Evolutionary conservation across 1,140 invertebrate species (phyloP).

Genomic region (Achroia grisella): DNA sequence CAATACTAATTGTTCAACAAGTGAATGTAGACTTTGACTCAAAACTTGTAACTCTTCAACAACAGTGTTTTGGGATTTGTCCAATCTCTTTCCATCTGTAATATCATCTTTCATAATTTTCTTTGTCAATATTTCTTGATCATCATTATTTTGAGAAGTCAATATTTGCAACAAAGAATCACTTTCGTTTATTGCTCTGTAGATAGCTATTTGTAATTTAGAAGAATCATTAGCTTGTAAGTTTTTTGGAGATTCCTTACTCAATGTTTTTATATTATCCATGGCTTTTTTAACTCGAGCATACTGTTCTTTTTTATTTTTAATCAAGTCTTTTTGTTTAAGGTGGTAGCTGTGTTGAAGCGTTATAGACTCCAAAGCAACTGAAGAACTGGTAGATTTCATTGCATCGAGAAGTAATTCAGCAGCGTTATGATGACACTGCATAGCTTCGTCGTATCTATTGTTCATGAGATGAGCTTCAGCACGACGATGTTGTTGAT

Average conservation of each 20-base stretch:
- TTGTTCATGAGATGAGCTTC: constrained; percentile 75
- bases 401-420: constrained; percentile 74
- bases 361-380: constrained; percentile 75
- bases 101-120: constrained; percentile 36
- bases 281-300: constrained; percentile 74
- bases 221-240: constrained; percentile 50
- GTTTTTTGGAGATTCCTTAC: constrained; percentile 53
- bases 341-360: constrained; percentile 78
- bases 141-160: constrained; percentile 30
- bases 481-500: constrained; percentile 77
- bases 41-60: constrained; percentile 77
- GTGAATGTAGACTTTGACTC: constrained; percentile 74
- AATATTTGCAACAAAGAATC: constrained; percentile 75
- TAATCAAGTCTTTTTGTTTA: constrained; percentile 74
- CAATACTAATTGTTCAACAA: constrained; percentile 74
- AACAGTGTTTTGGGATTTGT: constrained; percentile 74
- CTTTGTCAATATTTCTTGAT: constrained; percentile 19
- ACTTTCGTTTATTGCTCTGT: constrained; percentile 77
- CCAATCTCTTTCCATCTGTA: constrained; percentile 65
- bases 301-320: constrained; percentile 75
- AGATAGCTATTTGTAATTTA: constrained; percentile 73
- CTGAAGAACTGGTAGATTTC: constrained; percentile 67
- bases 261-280: constrained; percentile 66
- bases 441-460: constrained; percentile 77
- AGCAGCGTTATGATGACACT: constrained; percentile 77